Base-by-base conservation (phyloP, 2,888 invertebrate species). In the Tridacna gigas region DNA sequence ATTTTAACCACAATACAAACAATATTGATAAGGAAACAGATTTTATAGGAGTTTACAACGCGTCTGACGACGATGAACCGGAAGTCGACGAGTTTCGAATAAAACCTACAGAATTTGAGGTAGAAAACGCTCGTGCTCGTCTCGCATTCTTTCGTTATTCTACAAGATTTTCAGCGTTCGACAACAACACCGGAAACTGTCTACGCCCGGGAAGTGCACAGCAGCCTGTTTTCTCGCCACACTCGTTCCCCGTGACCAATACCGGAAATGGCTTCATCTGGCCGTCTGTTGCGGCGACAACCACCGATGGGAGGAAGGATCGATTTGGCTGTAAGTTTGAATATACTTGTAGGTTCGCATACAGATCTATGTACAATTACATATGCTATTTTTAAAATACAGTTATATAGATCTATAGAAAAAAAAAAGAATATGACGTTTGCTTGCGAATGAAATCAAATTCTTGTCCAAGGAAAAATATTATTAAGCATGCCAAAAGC, bases 311-410 rank as follows among this genome's bases (percentile, higher is more conserved):
- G n/a, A 66, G 86, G 56, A 86, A 86, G 69, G 89, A 89, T 61
- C 80, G 86, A 80, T 86, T 83, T 71, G 81, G 81, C 18, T 76
- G 89, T 89, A 80, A 82, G 89, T 89, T 79, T n/a, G 5, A 25
- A 3, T 20, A 11, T 56, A 13, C n/a, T 37, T 37, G 7, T 7
- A 37, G 7, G 37, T 37, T n/a, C n/a, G n/a, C n/a, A n/a, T n/a
- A n/a, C n/a, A n/a, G n/a, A n/a, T n/a, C n/a, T n/a, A n/a, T n/a
- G n/a, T n/a, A n/a, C n/a, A n/a, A n/a, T n/a, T n/a, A n/a, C n/a
- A n/a, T n/a, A n/a, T n/a, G n/a, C n/a, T n/a, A n/a, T n/a, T n/a
- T n/a, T n/a, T n/a, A n/a, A n/a, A n/a, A n/a, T n/a, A n/a, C n/a
- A n/a, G n/a, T n/a, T n/a, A n/a, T n/a, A n/a, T n/a, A n/a, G n/a